Conservation (phyloP, 2,888 invertebrate genomes). For the Hypercompe scribonia region DNA sequence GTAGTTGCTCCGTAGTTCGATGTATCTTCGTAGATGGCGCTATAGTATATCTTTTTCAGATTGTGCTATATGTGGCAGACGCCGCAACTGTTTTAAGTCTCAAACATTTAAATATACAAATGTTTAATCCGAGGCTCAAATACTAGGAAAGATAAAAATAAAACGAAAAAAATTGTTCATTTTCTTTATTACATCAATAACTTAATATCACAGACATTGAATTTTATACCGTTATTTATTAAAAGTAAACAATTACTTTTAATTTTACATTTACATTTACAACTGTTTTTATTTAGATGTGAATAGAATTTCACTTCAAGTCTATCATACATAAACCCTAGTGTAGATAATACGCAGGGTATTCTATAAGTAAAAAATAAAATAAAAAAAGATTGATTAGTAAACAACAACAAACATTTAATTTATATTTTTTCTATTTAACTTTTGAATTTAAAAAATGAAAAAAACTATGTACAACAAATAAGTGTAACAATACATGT, state of each 20-base stretch:
- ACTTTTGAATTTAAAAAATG: not conserved
- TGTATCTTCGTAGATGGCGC: too few relatives aligned
- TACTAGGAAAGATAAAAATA: not conserved
- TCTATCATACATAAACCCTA: too few relatives aligned
- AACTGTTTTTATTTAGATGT: not conserved
- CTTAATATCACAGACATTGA: conserved; percentile 74
- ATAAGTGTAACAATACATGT: not conserved
- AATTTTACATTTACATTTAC: not conserved
- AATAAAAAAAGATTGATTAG: too few relatives aligned
- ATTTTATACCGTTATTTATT: not conserved
- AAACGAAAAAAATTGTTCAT: conserved; percentile 22
- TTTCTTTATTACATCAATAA: conserved; percentile 56
- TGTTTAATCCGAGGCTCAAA: not conserved
- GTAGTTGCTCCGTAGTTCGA: too few relatives aligned
- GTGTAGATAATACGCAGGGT: too few relatives aligned
- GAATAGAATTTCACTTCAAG: not conserved
- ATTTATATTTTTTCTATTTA: not conserved
- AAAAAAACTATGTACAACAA: not conserved
- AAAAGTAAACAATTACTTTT: not conserved
- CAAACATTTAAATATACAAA: too few relatives aligned
- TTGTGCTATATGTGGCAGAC: too few relatives aligned
- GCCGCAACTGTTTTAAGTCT: too few relatives aligned
- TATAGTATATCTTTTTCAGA: too few relatives aligned
- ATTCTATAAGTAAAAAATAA: too few relatives aligned
- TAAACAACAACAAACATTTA: too few relatives aligned